These are phyloP conservation scores for Garrulus glandarius DNA, from an alignment of 2,797 vertebrate genomes.

Conservation along the genomic window DNA sequence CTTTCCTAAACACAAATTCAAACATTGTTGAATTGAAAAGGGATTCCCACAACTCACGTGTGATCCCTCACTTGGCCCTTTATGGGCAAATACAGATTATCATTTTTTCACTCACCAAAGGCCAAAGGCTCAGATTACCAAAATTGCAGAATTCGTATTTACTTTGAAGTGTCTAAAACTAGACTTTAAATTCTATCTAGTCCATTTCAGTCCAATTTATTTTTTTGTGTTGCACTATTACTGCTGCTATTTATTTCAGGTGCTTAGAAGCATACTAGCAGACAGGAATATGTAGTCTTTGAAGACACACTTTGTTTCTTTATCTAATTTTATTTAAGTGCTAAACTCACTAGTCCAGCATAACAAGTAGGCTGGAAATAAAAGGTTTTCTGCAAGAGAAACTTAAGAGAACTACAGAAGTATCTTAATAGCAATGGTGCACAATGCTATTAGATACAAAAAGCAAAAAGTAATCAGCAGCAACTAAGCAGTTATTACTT, in stretches of 20 bases:
- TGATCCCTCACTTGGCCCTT: neutral
- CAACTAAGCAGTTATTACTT: neutral
- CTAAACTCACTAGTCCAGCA: neutral
- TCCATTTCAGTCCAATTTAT: neutral
- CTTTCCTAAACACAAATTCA: slow-evolving; percentile 19
- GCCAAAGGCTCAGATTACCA: neutral
- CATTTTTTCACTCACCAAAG: neutral
- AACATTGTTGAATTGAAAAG: neutral
- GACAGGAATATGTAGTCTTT: neutral
- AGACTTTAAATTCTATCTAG: neutral
- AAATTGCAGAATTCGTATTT: neutral
- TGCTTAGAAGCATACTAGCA: neutral
- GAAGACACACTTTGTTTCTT: neutral
- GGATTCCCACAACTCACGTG: neutral
- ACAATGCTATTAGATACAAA: neutral
- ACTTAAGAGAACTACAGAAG: neutral
- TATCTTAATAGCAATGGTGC: slow-evolving; percentile 13
- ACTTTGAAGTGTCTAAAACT: neutral
- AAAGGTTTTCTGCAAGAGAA: neutral
- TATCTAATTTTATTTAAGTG: neutral
- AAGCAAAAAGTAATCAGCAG: neutral
- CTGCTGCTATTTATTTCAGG: neutral
- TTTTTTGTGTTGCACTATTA: neutral
- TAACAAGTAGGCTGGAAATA: neutral
- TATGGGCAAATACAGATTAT: neutral